Evolutionary conservation across 1,140 invertebrate genomes (phyloP).

Genomic region (Trissolcus basalis): DNA sequence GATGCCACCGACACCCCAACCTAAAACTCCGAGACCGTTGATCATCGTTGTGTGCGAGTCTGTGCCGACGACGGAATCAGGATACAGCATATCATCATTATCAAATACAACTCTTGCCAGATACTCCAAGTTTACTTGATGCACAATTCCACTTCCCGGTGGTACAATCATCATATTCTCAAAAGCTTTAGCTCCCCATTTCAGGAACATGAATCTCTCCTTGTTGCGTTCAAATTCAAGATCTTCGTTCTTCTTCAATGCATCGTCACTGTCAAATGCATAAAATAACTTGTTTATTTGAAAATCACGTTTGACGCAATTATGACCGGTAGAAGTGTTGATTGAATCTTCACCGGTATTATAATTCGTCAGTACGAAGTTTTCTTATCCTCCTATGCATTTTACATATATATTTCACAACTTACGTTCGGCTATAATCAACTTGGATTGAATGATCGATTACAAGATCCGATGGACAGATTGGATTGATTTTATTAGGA

Average conservation of each 20-base stretch:
- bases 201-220: slow-evolving; percentile 96
- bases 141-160: slow-evolving; percentile 97
- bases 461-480: slow-evolving; percentile 94
- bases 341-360: too few relatives aligned
- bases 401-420: background rate
- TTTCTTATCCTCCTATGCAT: too few relatives aligned
- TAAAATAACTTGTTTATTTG: background rate
- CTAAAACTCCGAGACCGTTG: slow-evolving; percentile 90
- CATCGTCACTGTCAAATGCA: slow-evolving; percentile 81
- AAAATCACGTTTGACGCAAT: too few relatives aligned
- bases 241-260: slow-evolving; percentile 94
- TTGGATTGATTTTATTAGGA: slow-evolving; percentile 96
- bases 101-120: slow-evolving; percentile 96
- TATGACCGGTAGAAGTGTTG: too few relatives aligned
- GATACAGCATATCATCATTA: slow-evolving; percentile 84
- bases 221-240: slow-evolving; percentile 97
- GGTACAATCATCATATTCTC: slow-evolving; percentile 98
- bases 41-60: slow-evolving; percentile 99
- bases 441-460: slow-evolving; percentile 97
- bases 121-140: slow-evolving; percentile 98
- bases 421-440: slow-evolving; percentile 81
- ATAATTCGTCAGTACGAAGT: too few relatives aligned
- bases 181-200: slow-evolving; percentile 98
- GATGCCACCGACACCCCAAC: slow-evolving; percentile 89
- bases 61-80: slow-evolving; percentile 98